phyloP scores from a whole-genome alignment of 2,888 invertebrate genomes.

The Idaea aversata region DNA sequence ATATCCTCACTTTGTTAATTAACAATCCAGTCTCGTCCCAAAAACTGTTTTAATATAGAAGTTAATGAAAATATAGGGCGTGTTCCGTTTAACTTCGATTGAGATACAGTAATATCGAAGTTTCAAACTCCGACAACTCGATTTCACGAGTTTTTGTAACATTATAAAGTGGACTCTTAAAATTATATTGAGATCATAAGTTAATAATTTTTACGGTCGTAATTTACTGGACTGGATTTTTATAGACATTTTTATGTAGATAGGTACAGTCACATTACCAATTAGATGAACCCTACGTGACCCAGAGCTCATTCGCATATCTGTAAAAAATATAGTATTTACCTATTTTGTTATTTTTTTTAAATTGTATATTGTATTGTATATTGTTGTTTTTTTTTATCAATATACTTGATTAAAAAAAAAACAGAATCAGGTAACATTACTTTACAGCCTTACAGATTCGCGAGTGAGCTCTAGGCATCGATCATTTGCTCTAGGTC shows the following conservation, averaged over 20 bases:
- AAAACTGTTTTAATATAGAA: conserved; percentile 7
- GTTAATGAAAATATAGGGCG: conserved; percentile 19
- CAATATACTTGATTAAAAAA: too few species aligned
- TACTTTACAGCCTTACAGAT: too few species aligned
- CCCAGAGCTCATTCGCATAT: too few species aligned
- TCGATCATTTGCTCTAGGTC: too few species aligned
- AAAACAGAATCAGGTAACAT: too few species aligned
- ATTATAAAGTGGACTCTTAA: background rate
- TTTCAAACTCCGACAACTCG: conserved; percentile 2
- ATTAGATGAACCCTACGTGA: too few species aligned
- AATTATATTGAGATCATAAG: background rate
- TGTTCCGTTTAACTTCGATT: conserved; percentile 12
- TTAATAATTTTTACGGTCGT: background rate
- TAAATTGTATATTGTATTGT: too few species aligned
- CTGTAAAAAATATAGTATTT: too few species aligned
- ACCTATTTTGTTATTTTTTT: too few species aligned
- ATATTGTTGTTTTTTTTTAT: too few species aligned
- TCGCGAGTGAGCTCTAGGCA: too few species aligned
- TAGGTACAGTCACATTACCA: background rate
- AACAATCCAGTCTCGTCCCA: background rate
- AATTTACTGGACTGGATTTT: background rate
- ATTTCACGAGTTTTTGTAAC: conserved; percentile 7
- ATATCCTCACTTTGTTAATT: background rate
- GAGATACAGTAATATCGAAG: conserved; percentile 16
- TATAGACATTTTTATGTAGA: background rate